phyloP scores from a whole-genome alignment of 2,888 invertebrate genomes.

The Lepidochitona cinerea region DNA sequence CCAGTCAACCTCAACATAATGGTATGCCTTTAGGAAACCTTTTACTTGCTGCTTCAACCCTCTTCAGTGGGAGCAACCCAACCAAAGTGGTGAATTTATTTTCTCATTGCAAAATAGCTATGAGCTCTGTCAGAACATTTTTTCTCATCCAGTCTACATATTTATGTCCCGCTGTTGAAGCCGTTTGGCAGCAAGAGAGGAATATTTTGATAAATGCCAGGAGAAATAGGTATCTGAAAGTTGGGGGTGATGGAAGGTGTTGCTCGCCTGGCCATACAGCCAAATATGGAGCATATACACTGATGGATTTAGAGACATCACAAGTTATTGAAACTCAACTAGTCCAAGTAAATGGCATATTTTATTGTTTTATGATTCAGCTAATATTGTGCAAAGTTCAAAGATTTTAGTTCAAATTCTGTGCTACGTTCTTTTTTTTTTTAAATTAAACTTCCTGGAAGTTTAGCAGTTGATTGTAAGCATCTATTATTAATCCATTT shows the following conservation, averaged over 20 bases:
- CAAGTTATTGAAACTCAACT: background rate
- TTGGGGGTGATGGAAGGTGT: background rate
- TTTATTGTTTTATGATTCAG: background rate
- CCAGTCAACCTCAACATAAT: background rate
- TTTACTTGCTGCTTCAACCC: background rate
- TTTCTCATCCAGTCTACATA: background rate
- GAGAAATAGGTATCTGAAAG: background rate
- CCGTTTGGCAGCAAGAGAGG: slow-evolving; percentile 5
- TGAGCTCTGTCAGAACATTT: background rate
- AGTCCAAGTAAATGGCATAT: background rate
- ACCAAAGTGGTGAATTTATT: background rate
- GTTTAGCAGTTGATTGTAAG: too few relatives aligned
- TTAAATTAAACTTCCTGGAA: too few relatives aligned
- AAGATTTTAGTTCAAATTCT: too few relatives aligned
- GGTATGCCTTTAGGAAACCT: slow-evolving; percentile 10
- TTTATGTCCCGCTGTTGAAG: slow-evolving; percentile 3
- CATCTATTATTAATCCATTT: too few relatives aligned
- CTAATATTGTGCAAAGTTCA: background rate
- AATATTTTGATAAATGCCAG: background rate
- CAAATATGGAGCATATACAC: background rate
- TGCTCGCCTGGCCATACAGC: background rate
- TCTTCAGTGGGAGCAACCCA: slow-evolving; percentile 10
- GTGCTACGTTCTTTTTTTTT: too few relatives aligned
- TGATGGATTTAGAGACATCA: background rate
- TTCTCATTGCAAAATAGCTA: background rate